Evolutionary conservation across 2,113 vertebrate genomes (phyloP).

Genomic region (Isichthys henryi): DNA sequence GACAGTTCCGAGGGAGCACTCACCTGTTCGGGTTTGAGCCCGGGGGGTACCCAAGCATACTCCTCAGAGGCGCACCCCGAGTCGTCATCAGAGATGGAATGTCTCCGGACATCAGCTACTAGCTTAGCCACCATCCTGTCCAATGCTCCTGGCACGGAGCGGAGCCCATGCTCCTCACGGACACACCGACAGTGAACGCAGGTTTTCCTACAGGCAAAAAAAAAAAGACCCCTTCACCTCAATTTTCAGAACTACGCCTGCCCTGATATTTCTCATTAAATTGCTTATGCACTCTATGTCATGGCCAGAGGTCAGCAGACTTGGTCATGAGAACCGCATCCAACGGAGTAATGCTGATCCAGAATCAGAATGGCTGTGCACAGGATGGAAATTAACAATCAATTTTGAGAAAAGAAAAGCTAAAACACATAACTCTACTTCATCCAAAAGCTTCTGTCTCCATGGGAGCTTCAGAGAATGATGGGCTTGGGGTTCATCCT

Average conservation of each 20-base stretch:
- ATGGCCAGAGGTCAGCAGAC: not conserved
- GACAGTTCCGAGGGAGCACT: slow-evolving; percentile 35
- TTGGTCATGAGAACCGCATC: not conserved
- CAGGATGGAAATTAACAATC: not conserved
- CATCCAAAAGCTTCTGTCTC: not conserved
- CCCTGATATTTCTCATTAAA: not conserved
- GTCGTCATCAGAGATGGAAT: slow-evolving; percentile 89
- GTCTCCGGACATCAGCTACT: slow-evolving; percentile 79
- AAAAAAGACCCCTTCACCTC: not conserved
- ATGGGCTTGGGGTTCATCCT: not conserved
- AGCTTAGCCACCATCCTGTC: slow-evolving; percentile 61
- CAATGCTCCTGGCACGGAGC: slow-evolving; percentile 44
- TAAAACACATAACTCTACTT: not conserved
- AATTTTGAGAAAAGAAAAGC: not conserved
- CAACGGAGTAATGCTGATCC: not conserved
- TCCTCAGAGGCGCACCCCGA: slow-evolving; percentile 91
- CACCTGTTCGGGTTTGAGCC: slow-evolving; percentile 86
- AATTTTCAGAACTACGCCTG: not conserved
- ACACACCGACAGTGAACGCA: slow-evolving; percentile 61
- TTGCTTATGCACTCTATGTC: not conserved
- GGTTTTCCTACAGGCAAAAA: slow-evolving; percentile 48
- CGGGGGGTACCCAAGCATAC: slow-evolving; percentile 89
- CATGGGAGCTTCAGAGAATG: not conserved
- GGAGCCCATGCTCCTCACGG: slow-evolving; percentile 50
- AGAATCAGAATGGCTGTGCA: not conserved